Conservation (phyloP, 92 coral and sea anemone genomes). For the Actinostola sp. region DNA sequence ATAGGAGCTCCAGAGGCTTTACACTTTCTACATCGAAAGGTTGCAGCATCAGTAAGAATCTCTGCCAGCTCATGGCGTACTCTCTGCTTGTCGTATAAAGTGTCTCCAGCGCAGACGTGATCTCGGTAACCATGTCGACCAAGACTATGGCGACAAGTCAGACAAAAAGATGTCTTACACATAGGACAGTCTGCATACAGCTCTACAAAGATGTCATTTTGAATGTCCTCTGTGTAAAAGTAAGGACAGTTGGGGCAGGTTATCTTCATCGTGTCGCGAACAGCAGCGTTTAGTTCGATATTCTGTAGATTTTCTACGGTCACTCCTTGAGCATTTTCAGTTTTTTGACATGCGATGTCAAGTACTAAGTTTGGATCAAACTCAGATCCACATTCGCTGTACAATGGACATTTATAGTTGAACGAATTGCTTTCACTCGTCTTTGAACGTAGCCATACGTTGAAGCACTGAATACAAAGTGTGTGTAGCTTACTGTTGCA, state of each 20-base stretch:
- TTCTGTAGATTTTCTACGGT: neutral
- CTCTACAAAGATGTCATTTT: constrained; percentile 10
- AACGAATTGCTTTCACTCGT: constrained; percentile 3
- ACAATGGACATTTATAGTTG: constrained; percentile 31
- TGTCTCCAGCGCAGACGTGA: constrained; percentile 39
- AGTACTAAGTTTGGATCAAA: constrained; percentile 19
- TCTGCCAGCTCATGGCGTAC: constrained; percentile 16
- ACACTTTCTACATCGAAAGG: constrained; percentile 25
- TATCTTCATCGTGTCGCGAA: neutral
- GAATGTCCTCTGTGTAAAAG: constrained; percentile 10
- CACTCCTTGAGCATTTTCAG: neutral
- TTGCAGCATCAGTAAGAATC: constrained; percentile 26
- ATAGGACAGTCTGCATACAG: constrained; percentile 47
- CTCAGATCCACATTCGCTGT: constrained; percentile 19
- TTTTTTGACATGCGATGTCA: constrained; percentile 17
- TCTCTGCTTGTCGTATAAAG: constrained; percentile 1
- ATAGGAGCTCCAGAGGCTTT: constrained; percentile 6
- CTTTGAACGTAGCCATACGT: constrained; percentile 26
- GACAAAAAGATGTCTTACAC: constrained; percentile 38
- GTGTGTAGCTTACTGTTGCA: constrained; percentile 9
- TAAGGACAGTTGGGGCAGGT: constrained; percentile 55
- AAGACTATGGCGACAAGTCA: constrained; percentile 53
- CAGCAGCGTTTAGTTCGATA: constrained; percentile 22
- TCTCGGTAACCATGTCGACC: constrained; percentile 50
- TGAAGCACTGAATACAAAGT: constrained; percentile 20